Conservation (phyloP, 2,797 vertebrate species). For the Phoebastria nigripes region DNA sequence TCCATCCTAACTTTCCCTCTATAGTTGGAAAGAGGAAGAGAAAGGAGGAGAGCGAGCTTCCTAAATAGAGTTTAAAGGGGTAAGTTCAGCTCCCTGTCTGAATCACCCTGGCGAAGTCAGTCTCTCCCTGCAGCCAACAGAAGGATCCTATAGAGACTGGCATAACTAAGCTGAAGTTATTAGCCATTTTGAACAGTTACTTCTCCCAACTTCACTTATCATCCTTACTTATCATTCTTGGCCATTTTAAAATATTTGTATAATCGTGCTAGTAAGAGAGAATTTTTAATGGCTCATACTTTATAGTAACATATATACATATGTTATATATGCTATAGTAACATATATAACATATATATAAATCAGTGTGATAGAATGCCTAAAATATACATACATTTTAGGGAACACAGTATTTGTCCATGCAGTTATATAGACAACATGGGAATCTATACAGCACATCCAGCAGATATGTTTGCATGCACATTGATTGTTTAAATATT, state of each 20-base stretch:
- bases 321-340: background rate
- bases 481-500: background rate
- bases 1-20: background rate
- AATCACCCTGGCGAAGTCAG: background rate
- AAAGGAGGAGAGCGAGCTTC: background rate
- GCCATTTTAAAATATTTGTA: background rate
- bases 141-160: background rate
- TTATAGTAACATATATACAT: background rate
- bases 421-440: background rate
- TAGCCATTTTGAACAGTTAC: background rate
- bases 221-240: background rate
- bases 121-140: background rate
- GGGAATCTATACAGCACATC: background rate
- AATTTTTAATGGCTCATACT: background rate
- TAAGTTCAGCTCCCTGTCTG: background rate
- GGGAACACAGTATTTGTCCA: background rate
- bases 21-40: background rate
- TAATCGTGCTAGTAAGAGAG: background rate
- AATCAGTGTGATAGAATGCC: background rate
- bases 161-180: background rate
- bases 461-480: background rate
- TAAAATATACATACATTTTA: background rate
- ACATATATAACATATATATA: background rate
- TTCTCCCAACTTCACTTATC: background rate
- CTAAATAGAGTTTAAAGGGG: background rate